Evolutionary conservation across 2,888 invertebrate species (phyloP), one percentile per base, ranked within the genome.

Genomic region (Gastrophysa polygoni): DNA sequence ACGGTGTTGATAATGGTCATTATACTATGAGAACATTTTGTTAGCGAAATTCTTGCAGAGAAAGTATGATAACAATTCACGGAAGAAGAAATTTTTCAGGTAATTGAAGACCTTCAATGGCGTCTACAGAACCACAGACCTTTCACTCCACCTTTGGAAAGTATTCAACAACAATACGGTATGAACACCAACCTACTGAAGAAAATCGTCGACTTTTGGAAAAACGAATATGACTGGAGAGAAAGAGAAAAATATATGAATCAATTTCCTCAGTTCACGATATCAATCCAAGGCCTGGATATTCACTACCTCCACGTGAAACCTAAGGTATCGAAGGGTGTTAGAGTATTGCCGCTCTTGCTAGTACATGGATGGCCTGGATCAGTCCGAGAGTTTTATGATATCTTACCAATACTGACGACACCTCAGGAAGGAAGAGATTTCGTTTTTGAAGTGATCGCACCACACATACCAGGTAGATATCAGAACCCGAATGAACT

Each of bases 341-440:
- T 75, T 1, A 77, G 85, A 73, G 83, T 87, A 0, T 67, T 90
- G 0, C 91, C 93, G 0, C 74, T 93, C 0, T 80, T 93, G 1
- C 71, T 96, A 38, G 79, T 91, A 11, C 95, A 96, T 76, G 96
- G 96, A 34, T 96, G 96, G 95, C 95, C 95, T 0, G 93, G 95
- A 0, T 93, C 92, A 0, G 85, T 94, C 1, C 83, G 89, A 16
- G 95, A 96, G 81, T 95, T 94, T 80, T 90, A 91, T 73, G 88
- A 89, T 51, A 80, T 92, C 0, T 88, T 93, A 49, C 91, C 92
- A 0, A 75, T 86, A 43, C 81, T 93, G 10, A 79, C 77, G 0
- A 87, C 85, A 0, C 82, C 82, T 0, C 80, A 82, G 47, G 72
- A 80, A 0, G 85, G 83, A 0, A 78, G 83, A 32, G 82, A 87